phyloP scores from a whole-genome alignment of 64 coral and sea anemone genomes.

The Stichodactyla mertensii region DNA sequence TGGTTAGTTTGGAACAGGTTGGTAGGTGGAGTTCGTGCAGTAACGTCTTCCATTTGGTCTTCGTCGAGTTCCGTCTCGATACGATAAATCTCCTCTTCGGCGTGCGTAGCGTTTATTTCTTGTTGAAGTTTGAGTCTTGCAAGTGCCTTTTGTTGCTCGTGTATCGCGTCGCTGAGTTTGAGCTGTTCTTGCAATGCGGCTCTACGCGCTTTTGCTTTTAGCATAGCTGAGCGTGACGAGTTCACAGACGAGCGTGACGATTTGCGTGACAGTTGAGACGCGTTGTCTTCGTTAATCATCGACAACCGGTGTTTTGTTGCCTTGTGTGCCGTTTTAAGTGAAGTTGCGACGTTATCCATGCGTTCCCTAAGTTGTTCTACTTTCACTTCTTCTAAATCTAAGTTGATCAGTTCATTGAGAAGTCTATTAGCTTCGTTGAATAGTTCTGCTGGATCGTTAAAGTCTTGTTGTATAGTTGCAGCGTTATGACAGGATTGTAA shows the following conservation, averaged over 20 bases:
- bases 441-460: neutral
- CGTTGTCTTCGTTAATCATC: neutral
- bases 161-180: neutral
- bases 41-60: neutral
- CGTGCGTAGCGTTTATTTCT: slow-evolving; percentile 8
- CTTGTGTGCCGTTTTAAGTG: neutral
- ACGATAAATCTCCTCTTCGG: slow-evolving; percentile 14
- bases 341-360: neutral
- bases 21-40: no score
- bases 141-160: neutral
- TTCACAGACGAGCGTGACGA: neutral
- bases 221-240: neutral
- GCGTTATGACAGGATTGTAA: neutral
- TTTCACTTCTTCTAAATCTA: neutral
- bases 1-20: neutral
- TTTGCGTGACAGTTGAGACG: slow-evolving; percentile 3
- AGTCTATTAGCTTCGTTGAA: neutral
- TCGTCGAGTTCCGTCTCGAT: neutral
- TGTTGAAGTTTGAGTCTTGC: slow-evolving; percentile 15
- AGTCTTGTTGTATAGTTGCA: neutral
- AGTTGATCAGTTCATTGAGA: neutral
- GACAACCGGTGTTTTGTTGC: neutral
- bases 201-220: neutral
- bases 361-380: neutral
- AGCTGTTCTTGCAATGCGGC: slow-evolving; percentile 16